Percentiles rank a stretch among this genome's conserved stretches.
Evolutionary conservation across 2,888 invertebrate species (phyloP).

Genomic region (Linnaemya tessellans): DNA sequence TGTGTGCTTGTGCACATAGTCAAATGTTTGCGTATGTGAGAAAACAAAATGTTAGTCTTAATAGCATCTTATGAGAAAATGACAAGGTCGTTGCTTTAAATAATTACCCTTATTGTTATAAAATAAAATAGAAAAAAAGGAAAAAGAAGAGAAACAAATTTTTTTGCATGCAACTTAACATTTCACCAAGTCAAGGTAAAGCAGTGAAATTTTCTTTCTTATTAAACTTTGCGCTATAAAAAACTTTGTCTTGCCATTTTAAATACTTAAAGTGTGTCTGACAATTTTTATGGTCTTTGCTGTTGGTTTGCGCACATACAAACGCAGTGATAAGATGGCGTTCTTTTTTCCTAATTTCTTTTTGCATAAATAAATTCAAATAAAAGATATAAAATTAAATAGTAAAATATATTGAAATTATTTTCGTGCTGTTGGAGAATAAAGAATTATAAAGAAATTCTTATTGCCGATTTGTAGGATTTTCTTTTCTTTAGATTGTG

Average conservation of each 20-base stretch:
- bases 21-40: neutral
- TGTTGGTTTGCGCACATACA: neutral
- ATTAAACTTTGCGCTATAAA: slow-evolving; percentile 10
- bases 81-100: slow-evolving; percentile 71
- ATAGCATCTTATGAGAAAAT: slow-evolving; percentile 51
- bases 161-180: slow-evolving; percentile 70
- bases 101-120: slow-evolving; percentile 72
- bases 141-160: no score
- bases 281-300: slow-evolving; percentile 3
- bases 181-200: slow-evolving; percentile 46
- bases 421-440: neutral
- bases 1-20: slow-evolving; percentile 4
- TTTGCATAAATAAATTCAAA: slow-evolving; percentile 21
- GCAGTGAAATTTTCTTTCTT: neutral
- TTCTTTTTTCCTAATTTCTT: slow-evolving; percentile 31
- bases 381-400: neutral
- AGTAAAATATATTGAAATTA: neutral
- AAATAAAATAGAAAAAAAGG: slow-evolving; percentile 56
- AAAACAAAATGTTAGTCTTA: slow-evolving; percentile 53
- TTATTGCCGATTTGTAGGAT: neutral
- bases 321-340: slow-evolving; percentile 5
- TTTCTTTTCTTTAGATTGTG: no score
- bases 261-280: slow-evolving; percentile 28
- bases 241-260: slow-evolving; percentile 10
- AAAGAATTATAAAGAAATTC: neutral